Percentiles rank a stretch among this genome's conserved stretches.
Conservation (phyloP, 2,113 vertebrate genomes). For the Leucoraja erinaceus region DNA sequence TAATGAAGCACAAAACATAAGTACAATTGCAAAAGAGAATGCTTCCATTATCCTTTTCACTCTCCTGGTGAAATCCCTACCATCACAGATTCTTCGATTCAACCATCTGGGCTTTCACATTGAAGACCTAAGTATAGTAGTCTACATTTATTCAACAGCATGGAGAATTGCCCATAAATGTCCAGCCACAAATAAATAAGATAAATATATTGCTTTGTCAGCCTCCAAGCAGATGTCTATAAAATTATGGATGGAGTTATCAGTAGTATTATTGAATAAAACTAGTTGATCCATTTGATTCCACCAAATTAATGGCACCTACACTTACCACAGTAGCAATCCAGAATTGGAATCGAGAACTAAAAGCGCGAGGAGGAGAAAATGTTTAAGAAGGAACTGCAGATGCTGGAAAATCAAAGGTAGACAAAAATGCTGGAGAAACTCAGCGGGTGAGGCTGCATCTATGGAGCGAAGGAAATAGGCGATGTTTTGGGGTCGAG, state of each 20-base stretch:
- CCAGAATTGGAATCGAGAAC: not conserved
- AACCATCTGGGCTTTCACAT: not conserved
- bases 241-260: not conserved
- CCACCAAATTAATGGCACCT: not conserved
- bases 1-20: not conserved
- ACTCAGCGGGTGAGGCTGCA: too few species aligned
- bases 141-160: not conserved
- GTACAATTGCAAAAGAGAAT: not conserved
- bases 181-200: not conserved
- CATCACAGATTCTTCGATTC: not conserved
- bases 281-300: not conserved
- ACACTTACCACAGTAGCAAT: not conserved
- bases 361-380: not conserved
- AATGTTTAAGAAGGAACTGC: not conserved
- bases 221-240: not conserved
- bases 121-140: not conserved
- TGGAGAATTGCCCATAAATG: not conserved
- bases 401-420: too few species aligned
- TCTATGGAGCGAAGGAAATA: too few species aligned
- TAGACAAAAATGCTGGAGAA: too few species aligned
- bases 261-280: not conserved
- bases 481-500: too few species aligned
- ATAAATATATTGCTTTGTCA: not conserved
- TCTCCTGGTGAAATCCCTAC: not conserved
- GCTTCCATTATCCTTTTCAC: not conserved